Percentiles rank a stretch among this genome's conserved stretches.
These are phyloP conservation scores for Aquatica leii DNA, from an alignment of 2,888 invertebrate genomes.

Conservation along the genomic window DNA sequence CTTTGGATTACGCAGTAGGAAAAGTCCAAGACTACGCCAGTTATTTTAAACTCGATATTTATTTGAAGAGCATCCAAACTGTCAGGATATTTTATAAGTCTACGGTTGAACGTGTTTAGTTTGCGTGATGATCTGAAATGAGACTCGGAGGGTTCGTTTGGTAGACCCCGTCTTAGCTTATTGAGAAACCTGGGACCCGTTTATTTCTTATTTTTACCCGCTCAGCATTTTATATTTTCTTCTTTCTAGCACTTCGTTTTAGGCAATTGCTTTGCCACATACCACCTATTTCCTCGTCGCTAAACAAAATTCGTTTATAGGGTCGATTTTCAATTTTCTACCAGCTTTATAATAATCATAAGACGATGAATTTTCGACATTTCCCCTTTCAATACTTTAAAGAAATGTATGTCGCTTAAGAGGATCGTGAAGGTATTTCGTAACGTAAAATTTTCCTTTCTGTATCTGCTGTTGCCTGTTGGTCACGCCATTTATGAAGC, in stretches of 20 bases:
- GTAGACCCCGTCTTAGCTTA: constrained; percentile 39
- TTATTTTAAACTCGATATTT: constrained; percentile 38
- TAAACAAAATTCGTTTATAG: constrained; percentile 31
- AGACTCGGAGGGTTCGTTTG: constrained; percentile 40
- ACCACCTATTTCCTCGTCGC: constrained; percentile 18
- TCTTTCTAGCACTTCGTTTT: constrained; percentile 33
- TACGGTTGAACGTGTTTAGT: constrained; percentile 41
- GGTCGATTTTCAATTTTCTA: constrained; percentile 36
- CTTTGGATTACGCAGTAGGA: constrained; percentile 19
- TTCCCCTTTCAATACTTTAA: too few species aligned
- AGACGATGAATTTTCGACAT: constrained; percentile 14
- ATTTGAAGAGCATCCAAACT: constrained; percentile 40
- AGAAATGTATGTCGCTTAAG: too few species aligned
- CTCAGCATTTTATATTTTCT: constrained; percentile 42
- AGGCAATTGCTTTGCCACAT: constrained; percentile 31
- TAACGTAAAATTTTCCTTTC: constrained; percentile 2
- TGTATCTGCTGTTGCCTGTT: background rate
- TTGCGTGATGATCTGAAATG: constrained; percentile 43
- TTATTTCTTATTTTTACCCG: constrained; percentile 43
- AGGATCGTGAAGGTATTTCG: too few species aligned
- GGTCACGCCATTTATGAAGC: constrained; percentile 20
- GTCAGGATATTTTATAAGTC: constrained; percentile 44
- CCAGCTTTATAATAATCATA: constrained; percentile 26
- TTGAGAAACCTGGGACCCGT: constrained; percentile 41
- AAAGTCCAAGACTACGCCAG: constrained; percentile 34